Conservation (phyloP, 2,113 vertebrate species). For the Bujurquina vittata region DNA sequence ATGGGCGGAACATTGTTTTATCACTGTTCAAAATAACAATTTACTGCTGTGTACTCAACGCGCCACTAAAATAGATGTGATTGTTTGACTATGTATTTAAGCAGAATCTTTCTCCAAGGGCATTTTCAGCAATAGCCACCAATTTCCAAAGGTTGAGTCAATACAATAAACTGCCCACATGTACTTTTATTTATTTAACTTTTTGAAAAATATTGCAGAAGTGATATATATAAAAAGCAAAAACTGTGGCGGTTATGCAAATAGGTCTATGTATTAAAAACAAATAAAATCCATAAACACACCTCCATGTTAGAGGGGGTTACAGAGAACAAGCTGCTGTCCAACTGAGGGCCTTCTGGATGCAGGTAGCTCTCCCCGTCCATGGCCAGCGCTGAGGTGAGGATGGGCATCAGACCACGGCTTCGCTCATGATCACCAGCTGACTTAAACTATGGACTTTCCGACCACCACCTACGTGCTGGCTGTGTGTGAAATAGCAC, state of each 20-base stretch:
- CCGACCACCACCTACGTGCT: conserved; percentile 38
- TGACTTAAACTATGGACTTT: conserved; percentile 54
- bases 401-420: conserved; percentile 80
- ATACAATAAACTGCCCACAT: background rate
- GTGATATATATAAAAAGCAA: background rate
- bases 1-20: background rate
- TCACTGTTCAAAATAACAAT: background rate
- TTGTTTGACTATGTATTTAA: background rate
- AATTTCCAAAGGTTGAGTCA: background rate
- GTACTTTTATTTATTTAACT: background rate
- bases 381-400: conserved; percentile 81
- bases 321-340: conserved; percentile 75
- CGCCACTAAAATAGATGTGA: background rate
- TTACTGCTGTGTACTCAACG: background rate
- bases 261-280: background rate
- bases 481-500: conserved; percentile 51
- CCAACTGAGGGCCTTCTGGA: conserved; percentile 80
- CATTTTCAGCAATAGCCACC: background rate
- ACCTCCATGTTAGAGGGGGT: conserved; percentile 76
- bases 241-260: background rate
- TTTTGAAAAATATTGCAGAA: background rate
- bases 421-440: conserved; percentile 72
- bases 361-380: conserved; percentile 84
- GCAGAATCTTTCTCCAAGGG: background rate
- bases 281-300: background rate